Conservation (phyloP, 2,113 vertebrate genomes). For the Micromys minutus region DNA sequence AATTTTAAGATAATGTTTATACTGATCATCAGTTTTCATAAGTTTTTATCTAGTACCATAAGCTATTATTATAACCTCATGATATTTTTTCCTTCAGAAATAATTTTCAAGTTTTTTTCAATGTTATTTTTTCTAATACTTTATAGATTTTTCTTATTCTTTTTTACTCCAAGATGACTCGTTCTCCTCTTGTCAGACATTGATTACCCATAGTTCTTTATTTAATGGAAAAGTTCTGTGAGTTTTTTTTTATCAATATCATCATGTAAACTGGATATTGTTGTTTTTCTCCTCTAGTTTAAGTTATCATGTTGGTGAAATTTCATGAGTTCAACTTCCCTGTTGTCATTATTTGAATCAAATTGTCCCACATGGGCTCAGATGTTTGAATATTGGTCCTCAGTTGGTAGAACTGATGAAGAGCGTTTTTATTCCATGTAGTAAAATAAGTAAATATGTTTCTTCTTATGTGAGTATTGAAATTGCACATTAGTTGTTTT, state of each 20-base stretch:
- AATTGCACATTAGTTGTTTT: background rate
- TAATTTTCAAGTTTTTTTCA: background rate
- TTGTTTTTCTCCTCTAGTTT: background rate
- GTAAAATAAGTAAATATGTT: too few relatives aligned
- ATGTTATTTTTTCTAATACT: background rate
- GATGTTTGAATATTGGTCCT: background rate
- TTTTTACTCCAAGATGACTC: too few relatives aligned
- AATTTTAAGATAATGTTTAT: slow-evolving; percentile 19
- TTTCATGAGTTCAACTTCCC: background rate
- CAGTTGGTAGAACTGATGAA: background rate
- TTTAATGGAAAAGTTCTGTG: background rate
- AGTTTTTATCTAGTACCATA: background rate
- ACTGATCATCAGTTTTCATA: background rate
- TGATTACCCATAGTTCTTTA: too few relatives aligned
- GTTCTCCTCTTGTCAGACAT: too few relatives aligned
- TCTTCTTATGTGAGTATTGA: background rate
- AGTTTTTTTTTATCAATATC: background rate
- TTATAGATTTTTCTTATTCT: too few relatives aligned
- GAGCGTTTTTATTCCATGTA: background rate
- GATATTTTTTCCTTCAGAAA: background rate
- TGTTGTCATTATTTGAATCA: background rate
- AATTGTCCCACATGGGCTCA: background rate
- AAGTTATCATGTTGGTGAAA: background rate
- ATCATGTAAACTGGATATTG: background rate
- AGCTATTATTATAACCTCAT: background rate